Conservation (phyloP, 1,140 invertebrate genomes). For the Ruditapes philippinarum region DNA sequence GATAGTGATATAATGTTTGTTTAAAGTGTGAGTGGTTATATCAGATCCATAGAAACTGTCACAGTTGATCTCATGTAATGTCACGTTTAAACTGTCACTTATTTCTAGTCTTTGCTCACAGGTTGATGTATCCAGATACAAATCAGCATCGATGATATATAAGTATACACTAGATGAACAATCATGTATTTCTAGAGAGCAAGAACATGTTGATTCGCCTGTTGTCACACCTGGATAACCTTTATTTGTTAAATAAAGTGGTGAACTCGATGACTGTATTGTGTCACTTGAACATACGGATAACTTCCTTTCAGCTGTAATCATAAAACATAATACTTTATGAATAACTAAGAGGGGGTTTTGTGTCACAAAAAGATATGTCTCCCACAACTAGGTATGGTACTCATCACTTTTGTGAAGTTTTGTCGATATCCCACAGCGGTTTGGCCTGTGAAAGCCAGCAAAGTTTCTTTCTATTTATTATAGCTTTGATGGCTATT, state of each 20-base stretch:
- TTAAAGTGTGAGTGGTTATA: background rate
- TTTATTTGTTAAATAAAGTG: background rate
- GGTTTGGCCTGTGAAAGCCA: no score
- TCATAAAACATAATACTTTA: no score
- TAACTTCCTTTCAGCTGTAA: background rate
- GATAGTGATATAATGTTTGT: background rate
- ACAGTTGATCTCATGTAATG: background rate
- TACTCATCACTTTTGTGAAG: no score
- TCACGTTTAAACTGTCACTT: background rate
- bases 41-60: background rate
- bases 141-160: background rate
- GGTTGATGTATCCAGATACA: background rate
- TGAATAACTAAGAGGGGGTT: no score
- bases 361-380: no score
- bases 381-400: no score
- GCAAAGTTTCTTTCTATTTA: no score
- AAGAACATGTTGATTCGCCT: background rate
- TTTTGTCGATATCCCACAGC: no score
- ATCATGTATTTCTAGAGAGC: background rate
- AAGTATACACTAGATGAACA: background rate
- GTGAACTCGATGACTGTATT: background rate
- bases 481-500: no score
- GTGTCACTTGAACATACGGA: background rate
- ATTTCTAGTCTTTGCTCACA: background rate
- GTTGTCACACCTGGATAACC: background rate